phyloP scores from a whole-genome alignment of 2,797 vertebrate species.

The Microchirus variegatus region DNA sequence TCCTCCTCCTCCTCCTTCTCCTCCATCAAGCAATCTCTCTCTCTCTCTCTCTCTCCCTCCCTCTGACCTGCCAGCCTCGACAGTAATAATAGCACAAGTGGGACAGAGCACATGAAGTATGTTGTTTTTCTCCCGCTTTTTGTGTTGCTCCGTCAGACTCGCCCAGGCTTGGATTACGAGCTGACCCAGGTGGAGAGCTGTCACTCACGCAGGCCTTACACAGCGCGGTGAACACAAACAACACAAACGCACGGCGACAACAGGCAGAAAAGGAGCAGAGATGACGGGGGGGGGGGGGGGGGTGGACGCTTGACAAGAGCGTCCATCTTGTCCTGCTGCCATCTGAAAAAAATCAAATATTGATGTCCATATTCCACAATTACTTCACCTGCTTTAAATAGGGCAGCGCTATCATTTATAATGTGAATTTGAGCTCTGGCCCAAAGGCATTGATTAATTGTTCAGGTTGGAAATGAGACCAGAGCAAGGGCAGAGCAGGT shows the following conservation, averaged over 20 bases:
- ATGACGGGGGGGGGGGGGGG: conserved; percentile 8
- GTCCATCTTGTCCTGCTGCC: conserved; percentile 51
- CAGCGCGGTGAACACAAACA: conserved; percentile 3
- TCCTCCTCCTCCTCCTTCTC: conserved; percentile 72
- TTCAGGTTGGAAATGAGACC: conserved; percentile 69
- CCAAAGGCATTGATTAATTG: conserved; percentile 77
- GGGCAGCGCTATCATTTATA: conserved; percentile 73
- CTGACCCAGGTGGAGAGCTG: conserved; percentile 57
- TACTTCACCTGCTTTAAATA: conserved; percentile 76
- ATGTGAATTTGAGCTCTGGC: conserved; percentile 71
- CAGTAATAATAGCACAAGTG: conserved; percentile 85
- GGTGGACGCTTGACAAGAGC: too few relatives aligned
- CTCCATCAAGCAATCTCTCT: conserved; percentile 59
- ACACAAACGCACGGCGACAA: neutral
- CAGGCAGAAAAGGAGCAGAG: conserved; percentile 15
- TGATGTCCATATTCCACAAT: conserved; percentile 70
- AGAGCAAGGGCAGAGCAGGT: conserved; percentile 65
- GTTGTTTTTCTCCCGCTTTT: conserved; percentile 71
- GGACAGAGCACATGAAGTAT: conserved; percentile 74
- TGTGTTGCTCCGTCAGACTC: conserved; percentile 66
- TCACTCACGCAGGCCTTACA: conserved; percentile 44
- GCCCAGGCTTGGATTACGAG: conserved; percentile 60
- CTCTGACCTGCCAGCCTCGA: conserved; percentile 84
- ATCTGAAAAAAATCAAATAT: conserved; percentile 74
- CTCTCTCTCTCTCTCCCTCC: conserved; percentile 32